Conservation (phyloP, 2,797 vertebrate species). For the Pangasius larnaudii region DNA sequence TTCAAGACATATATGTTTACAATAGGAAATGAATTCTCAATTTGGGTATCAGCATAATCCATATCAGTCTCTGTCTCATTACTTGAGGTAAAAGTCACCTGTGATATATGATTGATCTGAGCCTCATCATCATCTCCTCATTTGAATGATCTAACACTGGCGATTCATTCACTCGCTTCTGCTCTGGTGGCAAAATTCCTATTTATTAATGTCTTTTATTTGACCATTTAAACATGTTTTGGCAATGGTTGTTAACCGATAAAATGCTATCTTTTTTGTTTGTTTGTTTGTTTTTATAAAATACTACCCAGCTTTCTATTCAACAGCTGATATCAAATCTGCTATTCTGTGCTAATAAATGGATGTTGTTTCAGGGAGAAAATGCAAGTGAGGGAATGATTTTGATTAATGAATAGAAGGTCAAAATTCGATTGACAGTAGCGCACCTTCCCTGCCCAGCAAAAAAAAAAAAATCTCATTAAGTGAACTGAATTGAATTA, state of each 20-base stretch:
- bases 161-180: not conserved
- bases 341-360: not conserved
- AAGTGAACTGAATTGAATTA: conserved; percentile 54
- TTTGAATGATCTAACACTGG: not conserved
- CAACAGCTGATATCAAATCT: not conserved
- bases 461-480: conserved; percentile 51
- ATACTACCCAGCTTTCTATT: not conserved
- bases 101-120: not conserved
- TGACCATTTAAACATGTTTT: not conserved
- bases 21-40: too few species aligned
- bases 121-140: not conserved
- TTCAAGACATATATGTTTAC: too few species aligned
- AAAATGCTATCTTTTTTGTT: not conserved
- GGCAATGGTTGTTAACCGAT: not conserved
- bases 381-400: conserved; percentile 16
- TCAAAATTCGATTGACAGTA: conserved; percentile 46
- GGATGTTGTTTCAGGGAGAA: not conserved
- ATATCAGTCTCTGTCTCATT: too few species aligned
- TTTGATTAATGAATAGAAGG: conserved; percentile 32
- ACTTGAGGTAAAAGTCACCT: too few species aligned
- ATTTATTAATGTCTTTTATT: not conserved
- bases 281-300: not conserved
- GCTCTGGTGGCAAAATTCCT: not conserved
- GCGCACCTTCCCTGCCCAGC: conserved; percentile 39
- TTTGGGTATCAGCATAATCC: too few species aligned